Evolutionary conservation across 2,888 invertebrate species (phyloP).

Genomic region (Drosophila koepferae): DNA sequence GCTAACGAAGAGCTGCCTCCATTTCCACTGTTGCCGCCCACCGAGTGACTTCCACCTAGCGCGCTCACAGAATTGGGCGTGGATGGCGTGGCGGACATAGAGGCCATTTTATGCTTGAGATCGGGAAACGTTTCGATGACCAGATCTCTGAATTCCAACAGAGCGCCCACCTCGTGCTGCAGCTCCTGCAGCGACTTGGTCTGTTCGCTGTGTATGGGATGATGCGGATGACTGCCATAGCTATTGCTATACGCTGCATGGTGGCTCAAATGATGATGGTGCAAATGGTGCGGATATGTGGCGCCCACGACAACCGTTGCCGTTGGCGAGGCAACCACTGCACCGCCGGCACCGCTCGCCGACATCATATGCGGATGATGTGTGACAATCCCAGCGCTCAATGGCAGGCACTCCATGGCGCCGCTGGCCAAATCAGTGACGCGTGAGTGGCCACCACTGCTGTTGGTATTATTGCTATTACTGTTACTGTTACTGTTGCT

Average conservation of each 20-base stretch:
- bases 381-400: conserved; percentile 86
- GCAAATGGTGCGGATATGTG: conserved; percentile 82
- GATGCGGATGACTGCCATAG: conserved; percentile 88
- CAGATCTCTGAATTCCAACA: conserved; percentile 96
- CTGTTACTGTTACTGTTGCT: conserved; percentile 46
- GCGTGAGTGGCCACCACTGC: conserved; percentile 50
- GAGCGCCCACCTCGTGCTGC: conserved; percentile 96
- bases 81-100: conserved; percentile 86
- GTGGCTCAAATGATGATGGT: conserved; percentile 80
- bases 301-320: conserved; percentile 79
- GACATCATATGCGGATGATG: conserved; percentile 73
- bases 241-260: conserved; percentile 80
- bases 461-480: conserved; percentile 40
- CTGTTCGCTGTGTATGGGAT: conserved; percentile 91
- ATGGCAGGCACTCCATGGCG: conserved; percentile 92
- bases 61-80: conserved; percentile 67
- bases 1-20: conserved; percentile 82
- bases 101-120: conserved; percentile 94
- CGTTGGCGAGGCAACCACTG: conserved; percentile 58
- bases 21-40: conserved; percentile 48
- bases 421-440: conserved; percentile 62
- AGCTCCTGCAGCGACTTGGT: conserved; percentile 96
- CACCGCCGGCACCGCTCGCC: conserved; percentile 33
- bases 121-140: conserved; percentile 97
- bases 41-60: conserved; percentile 67